Percentiles rank a stretch among this genome's conserved stretches.
phyloP scores from a whole-genome alignment of 2,797 vertebrate species.

The Sibirionetta formosa region DNA sequence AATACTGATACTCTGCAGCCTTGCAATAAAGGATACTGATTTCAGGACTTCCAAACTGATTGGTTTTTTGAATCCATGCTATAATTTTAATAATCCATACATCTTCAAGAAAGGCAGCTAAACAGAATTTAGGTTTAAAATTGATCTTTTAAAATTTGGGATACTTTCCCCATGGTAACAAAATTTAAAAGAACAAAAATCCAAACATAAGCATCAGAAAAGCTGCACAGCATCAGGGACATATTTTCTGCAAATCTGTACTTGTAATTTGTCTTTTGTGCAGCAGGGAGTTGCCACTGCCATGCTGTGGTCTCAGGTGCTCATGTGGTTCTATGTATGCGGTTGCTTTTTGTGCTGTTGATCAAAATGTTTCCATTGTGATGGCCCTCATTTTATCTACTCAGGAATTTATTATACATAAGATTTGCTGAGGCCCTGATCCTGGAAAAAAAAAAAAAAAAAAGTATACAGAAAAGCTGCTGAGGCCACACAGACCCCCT shows the following conservation, averaged over 20 bases:
- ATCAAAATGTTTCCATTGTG: constrained; percentile 61
- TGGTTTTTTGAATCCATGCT: background rate
- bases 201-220: background rate
- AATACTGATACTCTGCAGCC: background rate
- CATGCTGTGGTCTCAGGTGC: constrained; percentile 63
- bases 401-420: background rate
- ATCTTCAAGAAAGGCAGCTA: background rate
- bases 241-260: constrained; percentile 39
- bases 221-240: background rate
- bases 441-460: background rate
- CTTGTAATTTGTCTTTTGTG: constrained; percentile 54
- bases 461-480: background rate
- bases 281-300: constrained; percentile 49
- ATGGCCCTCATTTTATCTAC: constrained; percentile 27
- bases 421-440: background rate
- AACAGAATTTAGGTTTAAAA: background rate
- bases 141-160: background rate
- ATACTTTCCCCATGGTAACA: background rate
- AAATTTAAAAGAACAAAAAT: constrained; percentile 28
- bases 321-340: constrained; percentile 49
- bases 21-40: background rate
- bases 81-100: background rate
- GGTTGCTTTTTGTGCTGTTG: constrained; percentile 34
- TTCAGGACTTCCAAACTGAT: background rate
- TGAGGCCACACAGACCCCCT: background rate